Conservation (phyloP, 2,888 invertebrate genomes). For the Scaptomyza reducta region DNA sequence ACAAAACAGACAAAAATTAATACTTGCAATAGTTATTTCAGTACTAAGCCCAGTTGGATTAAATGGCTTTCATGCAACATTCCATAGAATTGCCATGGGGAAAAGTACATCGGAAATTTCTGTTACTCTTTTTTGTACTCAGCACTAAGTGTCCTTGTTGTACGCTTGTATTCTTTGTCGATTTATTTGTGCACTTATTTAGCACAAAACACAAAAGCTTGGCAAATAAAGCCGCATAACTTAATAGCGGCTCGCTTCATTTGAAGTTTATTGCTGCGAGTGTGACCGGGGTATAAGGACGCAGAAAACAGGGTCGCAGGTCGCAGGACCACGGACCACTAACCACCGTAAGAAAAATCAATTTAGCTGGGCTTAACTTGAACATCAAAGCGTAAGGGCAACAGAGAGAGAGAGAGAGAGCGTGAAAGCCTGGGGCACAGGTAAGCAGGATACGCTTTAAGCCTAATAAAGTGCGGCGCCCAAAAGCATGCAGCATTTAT, state of each 20-base stretch:
- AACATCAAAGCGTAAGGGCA: conserved; percentile 79
- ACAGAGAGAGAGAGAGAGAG: conserved; percentile 11
- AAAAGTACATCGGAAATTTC: conserved; percentile 18
- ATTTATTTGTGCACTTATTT: conserved; percentile 77
- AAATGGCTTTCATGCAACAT: conserved; percentile 6
- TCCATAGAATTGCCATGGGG: conserved; percentile 3
- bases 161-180: conserved; percentile 53
- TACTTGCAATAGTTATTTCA: conserved; percentile 25
- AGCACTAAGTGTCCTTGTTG: conserved; percentile 27
- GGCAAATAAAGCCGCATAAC: conserved; percentile 76
- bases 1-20: conserved; percentile 20
- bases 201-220: conserved; percentile 61
- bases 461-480: conserved; percentile 78
- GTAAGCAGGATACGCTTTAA: conserved; percentile 65
- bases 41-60: conserved; percentile 34
- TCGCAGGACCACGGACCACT: not conserved
- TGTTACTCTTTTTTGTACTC: conserved; percentile 14
- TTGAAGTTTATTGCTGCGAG: conserved; percentile 73
- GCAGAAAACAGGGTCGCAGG: conserved; percentile 20
- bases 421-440: conserved; percentile 35
- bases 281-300: conserved; percentile 51
- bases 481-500: conserved; percentile 45
- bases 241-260: conserved; percentile 76
- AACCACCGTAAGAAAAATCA: conserved; percentile 69
- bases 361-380: conserved; percentile 77